Conservation (phyloP, 2,888 invertebrate genomes). For the Chrysopilus asiliformis region DNA sequence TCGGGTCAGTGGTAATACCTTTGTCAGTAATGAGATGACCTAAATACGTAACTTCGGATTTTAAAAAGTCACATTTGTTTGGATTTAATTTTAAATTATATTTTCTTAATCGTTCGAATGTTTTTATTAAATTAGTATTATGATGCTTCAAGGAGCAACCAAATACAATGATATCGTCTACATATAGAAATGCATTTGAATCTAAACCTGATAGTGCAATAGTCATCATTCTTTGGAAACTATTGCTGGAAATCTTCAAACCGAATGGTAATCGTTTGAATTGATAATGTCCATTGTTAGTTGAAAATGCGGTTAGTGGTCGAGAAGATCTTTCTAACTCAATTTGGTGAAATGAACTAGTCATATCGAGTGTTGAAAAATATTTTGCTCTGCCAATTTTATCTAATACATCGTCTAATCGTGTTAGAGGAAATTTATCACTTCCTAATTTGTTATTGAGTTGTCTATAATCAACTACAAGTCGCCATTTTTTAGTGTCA, state of each 20-base stretch:
- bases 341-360: slow-evolving; percentile 7
- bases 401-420: slow-evolving; percentile 11
- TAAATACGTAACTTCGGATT: slow-evolving; percentile 15
- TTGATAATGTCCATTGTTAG: slow-evolving; percentile 12
- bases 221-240: slow-evolving; percentile 16
- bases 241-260: slow-evolving; percentile 1
- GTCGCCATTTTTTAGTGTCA: background rate
- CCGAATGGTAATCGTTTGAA: slow-evolving; percentile 6
- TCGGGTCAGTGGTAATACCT: slow-evolving; percentile 16
- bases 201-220: slow-evolving; percentile 9
- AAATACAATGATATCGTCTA: background rate
- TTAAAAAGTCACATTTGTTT: slow-evolving; percentile 13
- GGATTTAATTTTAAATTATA: slow-evolving; percentile 13
- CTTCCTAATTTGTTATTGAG: background rate
- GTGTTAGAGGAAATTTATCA: slow-evolving; percentile 10
- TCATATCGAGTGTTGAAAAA: background rate
- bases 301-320: slow-evolving; percentile 13
- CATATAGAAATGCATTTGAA: background rate
- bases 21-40: slow-evolving; percentile 8
- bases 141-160: background rate
- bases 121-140: background rate
- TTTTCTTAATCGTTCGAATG: slow-evolving; percentile 8
- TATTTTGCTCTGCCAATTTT: background rate
- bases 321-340: slow-evolving; percentile 8
- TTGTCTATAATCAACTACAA: background rate